phyloP scores from a whole-genome alignment of 2,797 vertebrate genomes.

The Mus caroli region DNA sequence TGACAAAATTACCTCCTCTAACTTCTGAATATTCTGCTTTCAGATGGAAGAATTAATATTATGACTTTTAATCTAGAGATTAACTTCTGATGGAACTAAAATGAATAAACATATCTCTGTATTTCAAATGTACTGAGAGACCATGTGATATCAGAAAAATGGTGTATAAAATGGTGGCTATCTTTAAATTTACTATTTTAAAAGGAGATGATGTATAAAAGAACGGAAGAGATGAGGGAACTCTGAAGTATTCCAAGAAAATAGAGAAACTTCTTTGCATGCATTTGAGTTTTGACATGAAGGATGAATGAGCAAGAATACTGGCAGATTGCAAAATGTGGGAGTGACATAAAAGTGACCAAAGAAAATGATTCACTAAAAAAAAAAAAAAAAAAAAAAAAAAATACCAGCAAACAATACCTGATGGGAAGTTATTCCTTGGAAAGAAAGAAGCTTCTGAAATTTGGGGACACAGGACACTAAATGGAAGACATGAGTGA shows the following conservation, averaged over 20 bases:
- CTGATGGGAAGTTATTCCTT: slow-evolving; percentile 28
- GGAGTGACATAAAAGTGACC: background rate
- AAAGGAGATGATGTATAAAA: background rate
- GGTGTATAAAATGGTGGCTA: background rate
- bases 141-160: background rate
- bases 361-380: background rate
- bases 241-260: background rate
- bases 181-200: slow-evolving; percentile 43
- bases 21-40: slow-evolving; percentile 47
- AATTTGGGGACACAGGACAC: background rate
- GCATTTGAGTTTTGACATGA: background rate
- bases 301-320: background rate
- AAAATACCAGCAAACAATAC: background rate
- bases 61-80: background rate
- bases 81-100: background rate
- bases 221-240: background rate
- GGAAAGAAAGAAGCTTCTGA: background rate
- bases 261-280: background rate
- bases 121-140: background rate
- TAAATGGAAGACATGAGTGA: background rate
- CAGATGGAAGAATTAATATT: background rate
- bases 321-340: slow-evolving; percentile 54
- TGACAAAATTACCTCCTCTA: background rate
- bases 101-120: background rate
- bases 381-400: background rate